Conservation (phyloP, 2,113 vertebrate genomes). For the Diphyllodes magnificus region DNA sequence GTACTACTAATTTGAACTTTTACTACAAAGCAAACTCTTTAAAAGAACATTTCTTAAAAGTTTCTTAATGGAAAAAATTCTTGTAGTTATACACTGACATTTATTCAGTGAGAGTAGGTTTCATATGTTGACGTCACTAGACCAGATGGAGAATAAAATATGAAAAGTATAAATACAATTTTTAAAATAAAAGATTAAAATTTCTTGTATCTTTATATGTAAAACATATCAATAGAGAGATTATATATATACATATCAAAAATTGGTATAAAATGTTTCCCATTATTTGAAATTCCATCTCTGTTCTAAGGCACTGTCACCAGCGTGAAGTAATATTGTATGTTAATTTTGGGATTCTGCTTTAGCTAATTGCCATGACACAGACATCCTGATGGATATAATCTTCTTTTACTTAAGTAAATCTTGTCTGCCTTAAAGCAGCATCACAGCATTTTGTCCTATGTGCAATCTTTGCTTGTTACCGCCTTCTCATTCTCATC, state of each 20-base stretch:
- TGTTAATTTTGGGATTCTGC: not conserved
- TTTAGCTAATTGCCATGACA: not conserved
- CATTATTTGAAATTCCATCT: not conserved
- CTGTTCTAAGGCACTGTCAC: not conserved
- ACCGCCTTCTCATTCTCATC: not conserved
- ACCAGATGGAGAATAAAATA: not conserved
- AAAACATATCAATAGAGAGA: not conserved
- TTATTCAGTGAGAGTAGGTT: not conserved
- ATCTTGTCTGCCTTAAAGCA: not conserved
- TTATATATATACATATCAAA: not conserved
- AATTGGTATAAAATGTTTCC: not conserved
- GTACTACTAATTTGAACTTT: not conserved
- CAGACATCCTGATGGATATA: not conserved
- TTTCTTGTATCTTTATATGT: not conserved
- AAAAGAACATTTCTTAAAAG: not conserved
- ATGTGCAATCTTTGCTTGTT: not conserved
- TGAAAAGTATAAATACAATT: not conserved
- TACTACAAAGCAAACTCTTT: not conserved
- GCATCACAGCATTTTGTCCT: not conserved
- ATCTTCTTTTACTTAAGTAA: not conserved
- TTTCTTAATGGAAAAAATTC: not conserved
- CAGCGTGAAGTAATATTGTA: not conserved
- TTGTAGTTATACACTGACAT: not conserved
- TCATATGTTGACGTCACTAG: not conserved
- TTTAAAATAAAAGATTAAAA: not conserved